Percentiles rank a stretch among this genome's conserved stretches.
Evolutionary conservation across 2,113 vertebrate species (phyloP).

Genomic region (Nyctibius bracteatus): DNA sequence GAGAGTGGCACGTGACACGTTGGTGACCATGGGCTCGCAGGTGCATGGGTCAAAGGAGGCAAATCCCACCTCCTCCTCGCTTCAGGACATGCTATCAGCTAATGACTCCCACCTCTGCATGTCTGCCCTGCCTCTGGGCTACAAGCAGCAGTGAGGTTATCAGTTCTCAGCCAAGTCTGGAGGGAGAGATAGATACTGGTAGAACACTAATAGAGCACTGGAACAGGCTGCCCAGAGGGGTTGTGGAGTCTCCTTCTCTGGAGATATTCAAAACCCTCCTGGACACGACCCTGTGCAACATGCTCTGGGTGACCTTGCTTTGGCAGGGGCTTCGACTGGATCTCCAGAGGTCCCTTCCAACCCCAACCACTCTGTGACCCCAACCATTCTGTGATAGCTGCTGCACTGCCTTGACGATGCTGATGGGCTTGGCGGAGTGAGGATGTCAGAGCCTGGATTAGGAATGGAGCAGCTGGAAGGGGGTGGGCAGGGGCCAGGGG

Average conservation of each 20-base stretch:
- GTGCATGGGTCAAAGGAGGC: neutral
- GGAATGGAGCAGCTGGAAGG: neutral
- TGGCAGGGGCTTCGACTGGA: no score
- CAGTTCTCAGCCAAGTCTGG: neutral
- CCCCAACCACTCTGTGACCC: no score
- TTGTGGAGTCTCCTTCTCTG: no score
- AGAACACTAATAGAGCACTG: no score
- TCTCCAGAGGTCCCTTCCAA: no score
- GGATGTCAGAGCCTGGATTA: neutral
- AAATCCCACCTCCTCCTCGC: neutral
- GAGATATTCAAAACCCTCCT: no score
- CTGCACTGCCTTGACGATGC: rapidly evolving
- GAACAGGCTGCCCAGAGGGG: no score
- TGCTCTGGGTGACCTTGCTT: no score
- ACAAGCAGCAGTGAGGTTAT: neutral
- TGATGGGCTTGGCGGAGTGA: rapidly evolving
- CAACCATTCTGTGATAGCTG: no score
- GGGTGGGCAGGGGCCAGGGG: neutral
- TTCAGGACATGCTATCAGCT: neutral
- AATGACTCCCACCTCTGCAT: neutral
- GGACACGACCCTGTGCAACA: no score
- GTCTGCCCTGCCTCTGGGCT: neutral
- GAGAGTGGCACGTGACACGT: neutral
- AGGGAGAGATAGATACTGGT: no score
- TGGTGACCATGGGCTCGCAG: rapidly evolving